Percentiles rank a stretch among this genome's conserved stretches.
phyloP scores from a whole-genome alignment of 2,888 invertebrate genomes.

The Galerucella nymphaeae region DNA sequence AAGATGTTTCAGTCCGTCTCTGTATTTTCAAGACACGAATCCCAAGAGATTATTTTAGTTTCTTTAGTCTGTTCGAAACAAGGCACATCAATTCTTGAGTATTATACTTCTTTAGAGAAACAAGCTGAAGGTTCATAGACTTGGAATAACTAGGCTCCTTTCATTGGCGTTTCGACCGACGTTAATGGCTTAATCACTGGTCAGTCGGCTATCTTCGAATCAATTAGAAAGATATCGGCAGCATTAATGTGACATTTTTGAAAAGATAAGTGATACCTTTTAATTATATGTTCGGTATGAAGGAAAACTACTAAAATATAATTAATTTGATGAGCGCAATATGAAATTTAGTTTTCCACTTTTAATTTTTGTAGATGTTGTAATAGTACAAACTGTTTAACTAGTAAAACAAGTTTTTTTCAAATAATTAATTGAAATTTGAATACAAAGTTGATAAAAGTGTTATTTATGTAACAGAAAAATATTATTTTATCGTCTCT shows the following conservation, averaged over 20 bases:
- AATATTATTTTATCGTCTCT: no score
- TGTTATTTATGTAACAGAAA: no score
- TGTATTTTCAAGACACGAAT: conserved; percentile 8
- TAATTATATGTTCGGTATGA: not conserved
- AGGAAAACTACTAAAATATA: no score
- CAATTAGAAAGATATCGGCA: conserved; percentile 31
- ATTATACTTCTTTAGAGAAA: conserved; percentile 20
- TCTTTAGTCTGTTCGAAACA: conserved; percentile 23
- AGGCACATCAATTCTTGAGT: conserved; percentile 31
- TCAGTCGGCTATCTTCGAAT: conserved; percentile 25
- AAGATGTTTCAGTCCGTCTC: conserved; percentile 1
- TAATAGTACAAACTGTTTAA: no score
- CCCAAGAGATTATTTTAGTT: conserved; percentile 22
- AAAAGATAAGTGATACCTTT: conserved; percentile 7
- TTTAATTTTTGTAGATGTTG: no score
- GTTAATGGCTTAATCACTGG: conserved; percentile 34
- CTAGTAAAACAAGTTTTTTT: no score
- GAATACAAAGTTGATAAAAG: no score
- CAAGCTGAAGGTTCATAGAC: conserved; percentile 16
- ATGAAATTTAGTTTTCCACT: no score
- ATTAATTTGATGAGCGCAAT: no score
- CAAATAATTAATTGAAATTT: no score
- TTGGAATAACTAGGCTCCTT: conserved; percentile 19
- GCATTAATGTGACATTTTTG: conserved; percentile 25
- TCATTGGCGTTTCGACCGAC: conserved; percentile 28